A percentile compares a stretch with the other conserved stretches of the same genome.
Conservation (phyloP, 2,797 vertebrate genomes). For the Chlorospingus semifuscus region DNA sequence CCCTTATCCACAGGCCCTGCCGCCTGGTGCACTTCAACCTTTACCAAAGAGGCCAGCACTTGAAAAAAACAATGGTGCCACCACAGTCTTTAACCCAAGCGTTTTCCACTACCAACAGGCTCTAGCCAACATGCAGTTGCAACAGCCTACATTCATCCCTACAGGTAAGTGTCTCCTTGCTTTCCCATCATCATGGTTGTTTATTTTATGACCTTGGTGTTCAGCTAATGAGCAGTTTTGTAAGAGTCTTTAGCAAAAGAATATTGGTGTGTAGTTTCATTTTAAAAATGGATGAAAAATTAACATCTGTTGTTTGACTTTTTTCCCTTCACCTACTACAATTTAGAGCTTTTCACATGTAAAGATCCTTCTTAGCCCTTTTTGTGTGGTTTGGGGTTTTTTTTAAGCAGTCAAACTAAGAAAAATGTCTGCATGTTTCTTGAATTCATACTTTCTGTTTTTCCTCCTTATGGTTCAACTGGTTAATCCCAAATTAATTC, state of each 20-base stretch:
- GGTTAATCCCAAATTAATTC: conserved; percentile 69
- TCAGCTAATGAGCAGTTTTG: not conserved
- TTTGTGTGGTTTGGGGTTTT: not conserved
- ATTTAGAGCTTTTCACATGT: not conserved
- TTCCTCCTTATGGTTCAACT: conserved; percentile 52
- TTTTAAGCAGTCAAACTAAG: conserved; percentile 10
- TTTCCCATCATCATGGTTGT: not conserved
- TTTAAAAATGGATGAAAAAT: not conserved
- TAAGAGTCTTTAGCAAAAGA: not conserved
- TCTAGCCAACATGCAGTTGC: conserved; percentile 93
- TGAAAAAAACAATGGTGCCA: conserved; percentile 93
- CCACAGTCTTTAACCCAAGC: conserved; percentile 90
- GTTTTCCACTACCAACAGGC: conserved; percentile 98
- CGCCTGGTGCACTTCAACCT: conserved; percentile 87
- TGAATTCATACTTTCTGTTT: conserved; percentile 36
- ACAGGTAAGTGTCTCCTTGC: conserved; percentile 81
- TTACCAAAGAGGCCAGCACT: conserved; percentile 93
- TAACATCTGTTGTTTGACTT: not conserved
- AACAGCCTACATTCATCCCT: conserved; percentile 89
- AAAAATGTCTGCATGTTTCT: conserved; percentile 42
- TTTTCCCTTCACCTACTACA: not conserved
- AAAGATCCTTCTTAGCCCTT: not conserved
- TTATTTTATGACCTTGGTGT: not conserved
- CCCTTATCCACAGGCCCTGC: conserved; percentile 80
- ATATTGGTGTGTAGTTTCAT: not conserved